These are phyloP conservation scores for Athrips mouffetella DNA, from an alignment of 2,888 invertebrate species.

Conservation along the genomic window DNA sequence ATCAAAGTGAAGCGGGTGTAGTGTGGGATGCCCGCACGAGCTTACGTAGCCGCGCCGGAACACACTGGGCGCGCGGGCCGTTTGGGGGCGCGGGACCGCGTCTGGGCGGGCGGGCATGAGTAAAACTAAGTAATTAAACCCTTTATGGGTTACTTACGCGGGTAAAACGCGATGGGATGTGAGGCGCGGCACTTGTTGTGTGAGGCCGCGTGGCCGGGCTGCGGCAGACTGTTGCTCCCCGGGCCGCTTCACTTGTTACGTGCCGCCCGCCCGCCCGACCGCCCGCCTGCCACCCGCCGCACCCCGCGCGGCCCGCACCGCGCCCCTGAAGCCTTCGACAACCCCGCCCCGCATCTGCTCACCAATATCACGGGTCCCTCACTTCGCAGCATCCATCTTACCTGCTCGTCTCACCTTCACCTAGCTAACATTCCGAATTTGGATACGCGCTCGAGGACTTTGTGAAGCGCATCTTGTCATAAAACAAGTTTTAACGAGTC, in stretches of 20 bases:
- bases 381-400: conserved; percentile 66
- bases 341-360: conserved; percentile 61
- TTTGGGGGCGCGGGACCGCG: no score
- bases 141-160: conserved; percentile 65
- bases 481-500: no score
- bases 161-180: conserved; percentile 41
- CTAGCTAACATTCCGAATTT: conserved; percentile 39
- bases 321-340: conserved; percentile 41
- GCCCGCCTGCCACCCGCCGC: conserved; percentile 47
- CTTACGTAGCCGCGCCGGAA: conserved; percentile 21
- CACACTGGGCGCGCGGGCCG: conserved; percentile 25
- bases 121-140: conserved; percentile 46
- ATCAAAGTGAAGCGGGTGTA: conserved; percentile 41
- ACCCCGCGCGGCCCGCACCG: conserved; percentile 36
- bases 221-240: conserved; percentile 78
- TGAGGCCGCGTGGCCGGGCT: conserved; percentile 74
- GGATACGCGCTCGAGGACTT: no score
- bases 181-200: conserved; percentile 53
- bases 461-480: no score
- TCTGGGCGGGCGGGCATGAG: conserved; percentile 33
- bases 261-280: conserved; percentile 58
- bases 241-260: conserved; percentile 77
- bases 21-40: conserved; percentile 21
- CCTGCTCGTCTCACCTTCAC: conserved; percentile 39
- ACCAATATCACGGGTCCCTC: conserved; percentile 66